phyloP scores from a whole-genome alignment of 1,140 invertebrate species.

The Lethrus apterus region DNA sequence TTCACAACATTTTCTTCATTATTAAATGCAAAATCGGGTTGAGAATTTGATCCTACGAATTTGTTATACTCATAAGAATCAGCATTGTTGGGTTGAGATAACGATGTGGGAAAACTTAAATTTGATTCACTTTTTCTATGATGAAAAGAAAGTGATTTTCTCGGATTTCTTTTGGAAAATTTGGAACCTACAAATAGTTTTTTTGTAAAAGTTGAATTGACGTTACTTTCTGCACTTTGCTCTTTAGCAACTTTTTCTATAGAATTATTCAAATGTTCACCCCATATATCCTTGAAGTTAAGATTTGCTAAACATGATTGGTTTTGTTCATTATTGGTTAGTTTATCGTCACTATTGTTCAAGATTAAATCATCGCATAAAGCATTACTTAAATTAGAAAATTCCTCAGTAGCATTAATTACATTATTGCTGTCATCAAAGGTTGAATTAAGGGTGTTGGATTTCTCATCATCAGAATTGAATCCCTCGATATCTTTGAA shows the following conservation, averaged over 20 bases:
- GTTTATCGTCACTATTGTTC: not conserved
- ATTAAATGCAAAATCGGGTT: conserved; percentile 1
- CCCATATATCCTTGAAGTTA: conserved; percentile 41
- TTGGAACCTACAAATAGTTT: conserved; percentile 62
- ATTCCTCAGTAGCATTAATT: conserved; percentile 9
- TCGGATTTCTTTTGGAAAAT: conserved; percentile 66
- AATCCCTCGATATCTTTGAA: conserved; percentile 46
- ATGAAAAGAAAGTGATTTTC: conserved; percentile 54
- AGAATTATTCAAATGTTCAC: conserved; percentile 48
- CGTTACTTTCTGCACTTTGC: conserved; percentile 32
- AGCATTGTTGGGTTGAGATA: conserved; percentile 25
- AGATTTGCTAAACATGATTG: conserved; percentile 23
- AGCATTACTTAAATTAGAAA: conserved; percentile 8
- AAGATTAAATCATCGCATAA: conserved; percentile 12
- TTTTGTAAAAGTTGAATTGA: conserved; percentile 49
- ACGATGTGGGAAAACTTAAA: conserved; percentile 21
- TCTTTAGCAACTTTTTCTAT: conserved; percentile 16
- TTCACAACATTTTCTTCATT: not conserved
- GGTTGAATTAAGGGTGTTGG: not conserved
- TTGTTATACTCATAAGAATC: conserved; percentile 22
- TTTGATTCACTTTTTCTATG: conserved; percentile 27
- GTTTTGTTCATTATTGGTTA: conserved; percentile 12
- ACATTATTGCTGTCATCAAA: conserved; percentile 23
- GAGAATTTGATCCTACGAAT: not conserved
- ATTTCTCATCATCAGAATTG: conserved; percentile 30